A percentile compares a stretch with the other conserved stretches of the same genome.
These are phyloP conservation scores for Cheirogaleus major DNA, from an alignment of 2,797 vertebrate species.

Conservation along the genomic window DNA sequence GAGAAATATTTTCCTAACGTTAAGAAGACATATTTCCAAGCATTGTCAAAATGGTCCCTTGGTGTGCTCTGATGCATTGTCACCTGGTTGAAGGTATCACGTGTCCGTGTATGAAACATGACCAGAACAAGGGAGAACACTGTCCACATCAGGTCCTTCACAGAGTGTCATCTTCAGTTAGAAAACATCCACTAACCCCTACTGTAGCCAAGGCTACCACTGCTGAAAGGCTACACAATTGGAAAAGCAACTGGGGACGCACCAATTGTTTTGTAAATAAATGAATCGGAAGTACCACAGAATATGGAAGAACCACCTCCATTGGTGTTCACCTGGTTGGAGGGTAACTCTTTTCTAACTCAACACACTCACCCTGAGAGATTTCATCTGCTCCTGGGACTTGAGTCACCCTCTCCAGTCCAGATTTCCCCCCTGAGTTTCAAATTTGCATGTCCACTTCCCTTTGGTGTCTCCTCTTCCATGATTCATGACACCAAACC, in stretches of 20 bases:
- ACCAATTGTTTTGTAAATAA: not conserved
- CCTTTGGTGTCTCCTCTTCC: not conserved
- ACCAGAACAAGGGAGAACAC: not conserved
- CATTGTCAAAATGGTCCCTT: not conserved
- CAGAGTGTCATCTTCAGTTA: not conserved
- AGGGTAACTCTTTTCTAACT: not conserved
- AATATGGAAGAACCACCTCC: not conserved
- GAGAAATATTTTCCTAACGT: not conserved
- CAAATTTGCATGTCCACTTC: not conserved
- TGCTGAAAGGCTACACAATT: not conserved
- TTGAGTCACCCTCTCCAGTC: not conserved
- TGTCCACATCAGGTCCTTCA: not conserved
- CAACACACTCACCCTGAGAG: not conserved
- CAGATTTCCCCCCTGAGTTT: not conserved
- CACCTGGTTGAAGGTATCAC: not conserved
- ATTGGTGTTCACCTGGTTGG: no score
- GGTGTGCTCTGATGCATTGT: not conserved
- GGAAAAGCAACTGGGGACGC: not conserved
- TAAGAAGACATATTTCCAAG: conserved; percentile 13
- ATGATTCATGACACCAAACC: not conserved
- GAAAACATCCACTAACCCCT: not conserved
- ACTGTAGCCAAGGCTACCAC: not conserved
- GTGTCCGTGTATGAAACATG: not conserved
- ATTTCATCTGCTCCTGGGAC: not conserved
- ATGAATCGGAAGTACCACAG: not conserved